Evolutionary conservation across 2,113 vertebrate species (phyloP), one percentile per base, ranked within the genome.

Genomic region (Platysternon megacephalum): DNA sequence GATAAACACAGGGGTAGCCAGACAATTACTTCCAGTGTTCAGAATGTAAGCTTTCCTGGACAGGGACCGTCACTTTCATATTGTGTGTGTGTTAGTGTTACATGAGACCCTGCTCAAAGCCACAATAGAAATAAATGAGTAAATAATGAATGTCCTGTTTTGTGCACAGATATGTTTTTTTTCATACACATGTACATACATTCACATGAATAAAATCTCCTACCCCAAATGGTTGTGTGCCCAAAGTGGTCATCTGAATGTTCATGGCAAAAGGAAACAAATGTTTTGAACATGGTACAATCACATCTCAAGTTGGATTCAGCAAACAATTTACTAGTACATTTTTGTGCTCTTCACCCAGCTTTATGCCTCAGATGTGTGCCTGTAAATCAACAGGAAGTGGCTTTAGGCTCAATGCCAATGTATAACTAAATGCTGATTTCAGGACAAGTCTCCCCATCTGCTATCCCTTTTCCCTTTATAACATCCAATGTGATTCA

Each of bases 141-240:
- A 39, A 72, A 72, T 72, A 72, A 0, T 0, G 0, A 65, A 49
- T 46, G 4, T 19, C 8, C 68, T 6, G 13, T 1, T 88, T 80
- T 83, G 32, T 39, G 3, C 53, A 44, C 65, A 84, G 28, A 10
- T 83, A 61, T 3, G 1, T 28, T 22, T 90, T 95, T 72, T 93
- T 84, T 21, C 8, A 79, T 5, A 9, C 1, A 72, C 1, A 52
- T 0, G 28, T 46, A 44, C 13, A 46, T 78, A n/a, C 28, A 28
- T 28, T 76, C 24, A 44, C 11, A 46, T 78, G 22, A 44, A 78
- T 78, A 78, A 78, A 29, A 29, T 78, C 22, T 26, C 6, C 42
- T 78, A 46, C 6, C 2, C 6, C 22, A 78, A 78, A 76, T 14
- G 28, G 42, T 46, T 14, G 74, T 46, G 22, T 28, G 44, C 26